A percentile compares a stretch with the other conserved stretches of the same genome.
These are phyloP conservation scores for Scaptomyza reducta DNA, from an alignment of 2,888 invertebrate species.

Conservation along the genomic window DNA sequence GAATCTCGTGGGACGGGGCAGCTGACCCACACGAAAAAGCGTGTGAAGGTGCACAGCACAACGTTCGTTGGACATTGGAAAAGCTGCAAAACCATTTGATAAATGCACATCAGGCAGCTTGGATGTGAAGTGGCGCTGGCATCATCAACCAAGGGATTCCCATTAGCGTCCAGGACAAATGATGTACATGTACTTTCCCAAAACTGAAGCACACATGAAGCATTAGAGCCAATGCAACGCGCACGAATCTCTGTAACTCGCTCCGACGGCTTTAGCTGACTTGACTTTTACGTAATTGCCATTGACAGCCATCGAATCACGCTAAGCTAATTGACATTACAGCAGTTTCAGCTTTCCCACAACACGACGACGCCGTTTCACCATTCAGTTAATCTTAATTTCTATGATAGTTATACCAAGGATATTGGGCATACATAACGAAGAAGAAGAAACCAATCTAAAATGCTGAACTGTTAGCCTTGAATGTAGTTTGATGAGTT, in stretches of 20 bases:
- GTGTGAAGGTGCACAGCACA: slow-evolving; percentile 56
- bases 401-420: neutral
- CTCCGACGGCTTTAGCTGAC: slow-evolving; percentile 15
- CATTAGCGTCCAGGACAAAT: slow-evolving; percentile 68
- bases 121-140: slow-evolving; percentile 34
- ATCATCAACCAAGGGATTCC: slow-evolving; percentile 56
- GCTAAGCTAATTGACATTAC: slow-evolving; percentile 43
- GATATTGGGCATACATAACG: too few species aligned
- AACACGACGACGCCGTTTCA: neutral
- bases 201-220: slow-evolving; percentile 54
- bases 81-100: slow-evolving; percentile 67
- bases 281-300: slow-evolving; percentile 66
- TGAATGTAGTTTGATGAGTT: neutral
- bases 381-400: slow-evolving; percentile 9
- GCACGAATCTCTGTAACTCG: neutral
- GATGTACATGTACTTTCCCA: slow-evolving; percentile 67
- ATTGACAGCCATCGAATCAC: slow-evolving; percentile 55
- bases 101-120: slow-evolving; percentile 63
- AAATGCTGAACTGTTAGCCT: too few species aligned
- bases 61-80: slow-evolving; percentile 26
- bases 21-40: slow-evolving; percentile 5
- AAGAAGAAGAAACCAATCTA: neutral
- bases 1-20: slow-evolving; percentile 28
- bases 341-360: slow-evolving; percentile 1
- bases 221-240: slow-evolving; percentile 12